phyloP scores from a whole-genome alignment of 2,113 vertebrate genomes.

The Clarias macrocephalus region DNA sequence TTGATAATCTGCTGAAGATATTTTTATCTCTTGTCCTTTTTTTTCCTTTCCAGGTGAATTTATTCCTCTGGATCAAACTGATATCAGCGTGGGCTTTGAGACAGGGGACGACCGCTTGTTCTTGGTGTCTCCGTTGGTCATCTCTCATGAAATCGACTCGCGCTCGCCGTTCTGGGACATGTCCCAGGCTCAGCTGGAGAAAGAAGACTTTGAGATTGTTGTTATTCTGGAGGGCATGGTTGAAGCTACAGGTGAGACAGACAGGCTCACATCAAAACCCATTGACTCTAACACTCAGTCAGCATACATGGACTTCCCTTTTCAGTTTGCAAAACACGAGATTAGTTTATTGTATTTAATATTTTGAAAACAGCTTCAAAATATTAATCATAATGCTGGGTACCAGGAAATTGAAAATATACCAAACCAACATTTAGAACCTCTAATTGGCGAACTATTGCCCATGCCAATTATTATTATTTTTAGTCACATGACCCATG shows the following conservation, averaged over 20 bases:
- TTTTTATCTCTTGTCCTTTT: not conserved
- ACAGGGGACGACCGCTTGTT: constrained; percentile 79
- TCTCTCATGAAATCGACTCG: constrained; percentile 75
- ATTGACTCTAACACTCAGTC: not conserved
- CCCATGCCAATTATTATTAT: no score
- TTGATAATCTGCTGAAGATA: not conserved
- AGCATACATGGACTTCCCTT: not conserved
- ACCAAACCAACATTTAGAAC: no score
- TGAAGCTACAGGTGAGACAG: constrained; percentile 73
- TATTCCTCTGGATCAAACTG: constrained; percentile 79
- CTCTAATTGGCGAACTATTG: no score
- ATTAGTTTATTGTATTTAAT: no score
- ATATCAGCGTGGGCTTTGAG: constrained; percentile 80
- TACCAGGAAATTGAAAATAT: no score
- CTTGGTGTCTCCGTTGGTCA: constrained; percentile 77
- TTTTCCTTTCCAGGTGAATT: constrained; percentile 69
- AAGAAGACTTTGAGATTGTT: constrained; percentile 81
- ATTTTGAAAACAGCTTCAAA: not conserved
- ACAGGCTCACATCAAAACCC: not conserved
- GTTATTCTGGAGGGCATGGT: constrained; percentile 81
- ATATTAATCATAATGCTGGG: not conserved
- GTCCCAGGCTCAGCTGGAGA: constrained; percentile 77
- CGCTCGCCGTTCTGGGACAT: constrained; percentile 78
- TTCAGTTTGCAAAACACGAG: no score
- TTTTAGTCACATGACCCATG: no score